phyloP scores from a whole-genome alignment of 2,888 invertebrate genomes.

The Nomada goodeniana region DNA sequence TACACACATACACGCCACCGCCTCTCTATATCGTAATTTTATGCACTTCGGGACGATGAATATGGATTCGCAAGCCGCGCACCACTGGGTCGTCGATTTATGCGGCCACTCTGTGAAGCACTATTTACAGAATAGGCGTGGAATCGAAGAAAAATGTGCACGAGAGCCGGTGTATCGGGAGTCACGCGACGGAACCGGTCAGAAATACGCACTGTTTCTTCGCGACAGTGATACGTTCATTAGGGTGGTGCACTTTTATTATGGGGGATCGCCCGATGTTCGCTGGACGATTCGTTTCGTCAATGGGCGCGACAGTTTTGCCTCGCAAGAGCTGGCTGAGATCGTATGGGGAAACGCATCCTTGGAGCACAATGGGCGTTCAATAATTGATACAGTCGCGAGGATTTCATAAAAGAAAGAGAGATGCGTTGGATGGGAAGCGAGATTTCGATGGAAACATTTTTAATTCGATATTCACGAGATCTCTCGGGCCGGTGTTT shows the following conservation, averaged over 20 bases:
- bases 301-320: neutral
- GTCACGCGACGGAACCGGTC: conserved; percentile 32
- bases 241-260: neutral
- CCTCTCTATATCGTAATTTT: conserved; percentile 81
- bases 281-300: neutral
- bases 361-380: too few relatives aligned
- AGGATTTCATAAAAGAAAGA: too few relatives aligned
- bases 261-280: neutral
- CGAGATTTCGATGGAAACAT: too few relatives aligned
- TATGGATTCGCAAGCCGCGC: conserved; percentile 79
- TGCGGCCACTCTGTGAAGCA: conserved; percentile 57
- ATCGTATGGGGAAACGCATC: too few relatives aligned
- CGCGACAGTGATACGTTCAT: conserved; percentile 13
- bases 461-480: too few relatives aligned
- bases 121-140: conserved; percentile 65
- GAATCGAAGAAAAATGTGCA: conserved; percentile 65
- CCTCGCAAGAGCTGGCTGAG: too few relatives aligned
- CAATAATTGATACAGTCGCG: too few relatives aligned
- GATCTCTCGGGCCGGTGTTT: too few relatives aligned
- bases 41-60: conserved; percentile 82
- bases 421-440: too few relatives aligned
- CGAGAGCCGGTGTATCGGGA: conserved; percentile 36
- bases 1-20: conserved; percentile 19
- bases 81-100: conserved; percentile 67
- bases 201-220: conserved; percentile 19